Evolutionary conservation across 1,140 invertebrate genomes (phyloP).

Genomic region (Bombus confusus): DNA sequence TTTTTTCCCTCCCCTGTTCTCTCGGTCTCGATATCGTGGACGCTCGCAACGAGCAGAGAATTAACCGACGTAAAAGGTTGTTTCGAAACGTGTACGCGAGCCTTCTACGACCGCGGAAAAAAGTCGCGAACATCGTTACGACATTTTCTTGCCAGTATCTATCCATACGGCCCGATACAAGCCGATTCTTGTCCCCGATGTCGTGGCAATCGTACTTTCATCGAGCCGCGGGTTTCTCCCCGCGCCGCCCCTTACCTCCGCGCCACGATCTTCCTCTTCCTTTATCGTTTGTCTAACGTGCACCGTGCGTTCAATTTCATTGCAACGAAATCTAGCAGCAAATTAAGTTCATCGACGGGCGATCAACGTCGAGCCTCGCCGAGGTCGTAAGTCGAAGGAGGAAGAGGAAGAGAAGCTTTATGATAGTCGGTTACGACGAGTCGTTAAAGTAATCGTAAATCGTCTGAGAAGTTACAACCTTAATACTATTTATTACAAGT

Average conservation of each 20-base stretch:
- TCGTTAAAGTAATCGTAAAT: constrained; percentile 17
- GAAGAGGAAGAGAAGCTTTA: no score
- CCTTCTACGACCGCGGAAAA: constrained; percentile 50
- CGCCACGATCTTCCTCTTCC: constrained; percentile 19
- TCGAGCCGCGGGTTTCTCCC: constrained; percentile 43
- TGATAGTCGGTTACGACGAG: no score
- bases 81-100: constrained; percentile 52
- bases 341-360: constrained; percentile 46
- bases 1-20: not conserved
- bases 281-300: constrained; percentile 31
- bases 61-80: constrained; percentile 43
- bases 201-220: constrained; percentile 57
- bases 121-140: constrained; percentile 58
- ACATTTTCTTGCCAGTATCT: constrained; percentile 55
- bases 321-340: constrained; percentile 36
- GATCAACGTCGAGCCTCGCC: not conserved
- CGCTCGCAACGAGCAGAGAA: constrained; percentile 24
- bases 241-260: constrained; percentile 11
- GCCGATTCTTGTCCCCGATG: constrained; percentile 57
- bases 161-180: constrained; percentile 42
- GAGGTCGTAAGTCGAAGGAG: no score
- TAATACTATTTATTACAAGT: constrained; percentile 32
- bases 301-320: constrained; percentile 49
- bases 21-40: not conserved
- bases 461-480: not conserved